Base-by-base conservation (phyloP, 1,140 invertebrate genomes). In the Leptopilina boulardi region DNA sequence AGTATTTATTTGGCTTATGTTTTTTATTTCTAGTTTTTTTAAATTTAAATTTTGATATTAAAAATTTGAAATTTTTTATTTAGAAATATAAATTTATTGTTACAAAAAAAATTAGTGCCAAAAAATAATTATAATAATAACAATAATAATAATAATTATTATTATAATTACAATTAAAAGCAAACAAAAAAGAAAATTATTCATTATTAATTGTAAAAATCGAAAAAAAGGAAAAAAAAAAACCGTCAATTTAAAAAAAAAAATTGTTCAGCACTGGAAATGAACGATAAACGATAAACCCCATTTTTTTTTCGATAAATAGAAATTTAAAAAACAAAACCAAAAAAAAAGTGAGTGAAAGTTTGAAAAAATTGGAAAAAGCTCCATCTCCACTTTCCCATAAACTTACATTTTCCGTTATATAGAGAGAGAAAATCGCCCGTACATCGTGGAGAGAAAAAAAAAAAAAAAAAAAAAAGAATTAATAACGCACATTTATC, bases 341-440 rank as follows among this genome's bases (percentile, higher is more conserved):
- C n/a, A 18, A 51, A 51, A n/a, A 30, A 30, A 30, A 66, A 30
- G 30, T 66, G 26, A 3, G 23, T 66, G 59, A 66, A 51, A 51
- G 47, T 51, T n/a, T 66, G 6, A 66, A 30, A 56, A n/a, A 56
- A 21, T 26, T 19, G 8, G 54, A 56, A 56, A 30, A n/a, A 30
- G 59, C 59, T 66, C 59, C 59, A 66, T 66, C 59, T 66, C 59
- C 59, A 66, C 59, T 66, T 66, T 66, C 59, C 59, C 59, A 66
- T 66, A 66, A 66, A 66, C 59, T 66, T 66, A 30, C 59, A 66
- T 66, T 34, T 66, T 23, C 59, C 23, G 59, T 30, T n/a, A n/a
- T n/a, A n/a, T n/a, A n/a, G n/a, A n/a, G n/a, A n/a, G 23, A n/a
- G 30, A 30, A 66, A 66, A 66, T 66, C 59, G 59, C 59, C 59